Evolutionary conservation across 2,797 vertebrate species (phyloP).

Genomic region (Yasuhikotakia modesta): DNA sequence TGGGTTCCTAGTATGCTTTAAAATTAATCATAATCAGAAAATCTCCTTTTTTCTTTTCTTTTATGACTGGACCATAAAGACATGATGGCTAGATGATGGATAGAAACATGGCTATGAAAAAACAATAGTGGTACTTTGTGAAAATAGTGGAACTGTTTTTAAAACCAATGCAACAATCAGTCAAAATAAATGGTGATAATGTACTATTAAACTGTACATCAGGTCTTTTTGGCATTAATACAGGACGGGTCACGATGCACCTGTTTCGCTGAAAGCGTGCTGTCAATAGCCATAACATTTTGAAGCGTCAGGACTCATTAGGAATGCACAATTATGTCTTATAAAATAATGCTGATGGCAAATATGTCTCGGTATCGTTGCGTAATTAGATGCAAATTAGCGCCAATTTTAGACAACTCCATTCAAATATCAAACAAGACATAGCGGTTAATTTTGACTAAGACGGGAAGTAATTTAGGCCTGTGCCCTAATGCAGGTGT

Average conservation of each 20-base stretch:
- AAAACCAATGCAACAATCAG: slow-evolving; percentile 6
- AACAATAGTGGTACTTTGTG: slow-evolving; percentile 11
- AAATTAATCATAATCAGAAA: slow-evolving; percentile 39
- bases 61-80: slow-evolving; percentile 40
- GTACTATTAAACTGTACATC: not conserved
- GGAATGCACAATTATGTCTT: slow-evolving; percentile 21
- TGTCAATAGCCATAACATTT: slow-evolving; percentile 2
- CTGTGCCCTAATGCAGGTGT: slow-evolving; percentile 37
- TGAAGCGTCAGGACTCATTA: slow-evolving; percentile 21
- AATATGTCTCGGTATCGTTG: slow-evolving; percentile 24
- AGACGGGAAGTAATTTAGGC: slow-evolving; percentile 42
- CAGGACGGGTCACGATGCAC: not conserved
- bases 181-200: not conserved
- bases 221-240: not conserved
- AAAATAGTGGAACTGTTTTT: slow-evolving; percentile 15
- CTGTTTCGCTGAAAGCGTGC: not conserved
- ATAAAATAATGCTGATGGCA: slow-evolving; percentile 34
- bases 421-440: slow-evolving; percentile 47
- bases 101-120: not conserved
- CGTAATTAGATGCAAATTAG: slow-evolving; percentile 44
- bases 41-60: slow-evolving; percentile 17
- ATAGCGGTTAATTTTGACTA: slow-evolving; percentile 34
- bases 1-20: slow-evolving; percentile 31
- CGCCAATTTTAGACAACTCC: slow-evolving; percentile 26
- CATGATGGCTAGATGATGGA: too few relatives aligned